These are phyloP conservation scores for Phalacrocorax pelagicus DNA, from an alignment of 2,113 vertebrate genomes.

Conservation along the genomic window DNA sequence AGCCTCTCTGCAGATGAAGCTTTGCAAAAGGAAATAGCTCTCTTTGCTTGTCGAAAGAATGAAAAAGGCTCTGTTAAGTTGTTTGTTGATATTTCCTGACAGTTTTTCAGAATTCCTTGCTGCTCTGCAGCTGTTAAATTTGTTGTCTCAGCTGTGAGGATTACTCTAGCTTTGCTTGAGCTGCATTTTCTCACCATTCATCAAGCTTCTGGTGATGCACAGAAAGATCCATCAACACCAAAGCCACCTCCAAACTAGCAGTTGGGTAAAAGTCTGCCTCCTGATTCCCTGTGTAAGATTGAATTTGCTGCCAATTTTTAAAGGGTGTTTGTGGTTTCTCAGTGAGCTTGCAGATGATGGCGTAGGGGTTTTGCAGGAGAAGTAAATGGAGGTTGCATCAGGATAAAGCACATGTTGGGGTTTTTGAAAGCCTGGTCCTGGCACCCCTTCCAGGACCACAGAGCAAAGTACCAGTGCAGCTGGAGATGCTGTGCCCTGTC, in stretches of 20 bases:
- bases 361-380: not conserved
- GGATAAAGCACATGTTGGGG: not conserved
- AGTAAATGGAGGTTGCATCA: not conserved
- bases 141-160: slow-evolving; percentile 62
- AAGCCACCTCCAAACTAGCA: not conserved
- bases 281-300: not conserved
- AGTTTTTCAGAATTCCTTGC: slow-evolving; percentile 26
- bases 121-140: slow-evolving; percentile 59
- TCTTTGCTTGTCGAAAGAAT: not conserved
- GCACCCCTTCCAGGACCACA: not conserved
- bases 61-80: slow-evolving; percentile 6
- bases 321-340: slow-evolving; percentile 40
- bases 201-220: slow-evolving; percentile 34
- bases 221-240: slow-evolving; percentile 56
- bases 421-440: not conserved
- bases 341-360: not conserved
- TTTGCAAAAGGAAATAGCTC: not conserved
- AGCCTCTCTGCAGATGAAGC: not conserved
- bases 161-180: slow-evolving; percentile 45
- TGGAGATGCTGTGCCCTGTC: not conserved
- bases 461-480: not conserved
- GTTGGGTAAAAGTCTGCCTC: not conserved
- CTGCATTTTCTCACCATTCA: slow-evolving; percentile 47
- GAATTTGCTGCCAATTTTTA: not conserved
- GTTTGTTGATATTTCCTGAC: slow-evolving; percentile 55